Evolutionary conservation across 35 echinoderm and acorn worm genomes (phyloP).

Genomic region (Ophiothrix spiculata): DNA sequence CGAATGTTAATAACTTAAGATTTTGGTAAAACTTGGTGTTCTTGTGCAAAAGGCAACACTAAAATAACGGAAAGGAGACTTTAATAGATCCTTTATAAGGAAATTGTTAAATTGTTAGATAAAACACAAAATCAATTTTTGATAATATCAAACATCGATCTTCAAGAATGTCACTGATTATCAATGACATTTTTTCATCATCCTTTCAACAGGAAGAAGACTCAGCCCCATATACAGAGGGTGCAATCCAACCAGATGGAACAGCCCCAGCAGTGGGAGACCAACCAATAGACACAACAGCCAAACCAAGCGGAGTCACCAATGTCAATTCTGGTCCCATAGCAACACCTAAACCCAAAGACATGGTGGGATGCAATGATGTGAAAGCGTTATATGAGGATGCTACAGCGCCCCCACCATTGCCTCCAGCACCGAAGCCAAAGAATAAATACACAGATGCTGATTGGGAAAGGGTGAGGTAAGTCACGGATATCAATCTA

Average conservation of each 20-base stretch:
- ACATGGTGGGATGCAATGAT: slow-evolving; percentile 35
- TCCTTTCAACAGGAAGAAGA: not conserved
- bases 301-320: not conserved
- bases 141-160: too few relatives aligned
- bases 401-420: slow-evolving; percentile 70
- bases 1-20: too few relatives aligned
- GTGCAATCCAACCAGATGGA: not conserved
- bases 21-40: too few relatives aligned
- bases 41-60: too few relatives aligned
- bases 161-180: too few relatives aligned
- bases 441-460: slow-evolving; percentile 72
- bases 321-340: not conserved
- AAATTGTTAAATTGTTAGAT: too few relatives aligned
- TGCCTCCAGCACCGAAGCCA: slow-evolving; percentile 62
- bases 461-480: slow-evolving; percentile 92
- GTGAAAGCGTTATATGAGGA: slow-evolving; percentile 66
- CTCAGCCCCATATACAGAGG: not conserved
- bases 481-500: too few relatives aligned
- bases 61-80: too few relatives aligned
- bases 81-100: too few relatives aligned
- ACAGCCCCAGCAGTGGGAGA: not conserved
- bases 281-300: not conserved
- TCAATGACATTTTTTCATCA: too few relatives aligned
- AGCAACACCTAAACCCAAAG: slow-evolving; percentile 39
- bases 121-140: not conserved